phyloP scores from a whole-genome alignment of 2,797 vertebrate genomes.

The Sylvia borin region DNA sequence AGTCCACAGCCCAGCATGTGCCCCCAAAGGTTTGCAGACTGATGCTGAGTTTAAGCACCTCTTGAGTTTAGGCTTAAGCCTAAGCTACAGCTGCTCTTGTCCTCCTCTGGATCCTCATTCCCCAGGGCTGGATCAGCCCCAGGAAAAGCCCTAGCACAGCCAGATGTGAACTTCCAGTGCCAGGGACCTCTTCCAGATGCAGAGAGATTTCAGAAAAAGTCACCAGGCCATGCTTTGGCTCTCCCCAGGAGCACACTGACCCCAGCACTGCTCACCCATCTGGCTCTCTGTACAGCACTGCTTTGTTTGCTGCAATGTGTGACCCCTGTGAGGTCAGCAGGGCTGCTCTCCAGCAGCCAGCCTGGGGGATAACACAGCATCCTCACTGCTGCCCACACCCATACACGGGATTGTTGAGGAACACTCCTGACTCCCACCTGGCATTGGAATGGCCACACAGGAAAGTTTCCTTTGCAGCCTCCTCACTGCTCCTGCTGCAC shows the following conservation, averaged over 20 bases:
- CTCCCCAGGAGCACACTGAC: neutral
- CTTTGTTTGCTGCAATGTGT: neutral
- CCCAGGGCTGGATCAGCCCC: neutral
- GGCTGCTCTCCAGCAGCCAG: neutral
- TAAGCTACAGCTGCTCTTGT: neutral
- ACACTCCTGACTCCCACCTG: neutral
- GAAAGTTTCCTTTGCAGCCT: neutral
- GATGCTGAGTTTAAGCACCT: neutral
- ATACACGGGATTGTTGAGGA: fast-evolving
- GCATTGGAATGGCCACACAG: fast-evolving
- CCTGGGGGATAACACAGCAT: neutral
- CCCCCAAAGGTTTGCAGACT: neutral
- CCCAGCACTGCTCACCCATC: neutral
- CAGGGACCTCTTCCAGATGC: neutral
- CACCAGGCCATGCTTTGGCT: neutral
- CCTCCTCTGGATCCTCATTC: neutral
- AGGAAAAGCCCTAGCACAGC: neutral
- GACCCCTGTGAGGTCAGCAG: neutral
- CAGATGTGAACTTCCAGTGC: neutral
- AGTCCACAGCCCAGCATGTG: neutral
- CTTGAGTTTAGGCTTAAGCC: neutral
- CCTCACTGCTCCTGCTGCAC: neutral
- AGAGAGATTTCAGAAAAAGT: neutral
- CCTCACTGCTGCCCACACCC: neutral
- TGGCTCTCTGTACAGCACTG: fast-evolving